Evolutionary conservation across 2,888 invertebrate genomes (phyloP).

Genomic region (Heliconius cydno): DNA sequence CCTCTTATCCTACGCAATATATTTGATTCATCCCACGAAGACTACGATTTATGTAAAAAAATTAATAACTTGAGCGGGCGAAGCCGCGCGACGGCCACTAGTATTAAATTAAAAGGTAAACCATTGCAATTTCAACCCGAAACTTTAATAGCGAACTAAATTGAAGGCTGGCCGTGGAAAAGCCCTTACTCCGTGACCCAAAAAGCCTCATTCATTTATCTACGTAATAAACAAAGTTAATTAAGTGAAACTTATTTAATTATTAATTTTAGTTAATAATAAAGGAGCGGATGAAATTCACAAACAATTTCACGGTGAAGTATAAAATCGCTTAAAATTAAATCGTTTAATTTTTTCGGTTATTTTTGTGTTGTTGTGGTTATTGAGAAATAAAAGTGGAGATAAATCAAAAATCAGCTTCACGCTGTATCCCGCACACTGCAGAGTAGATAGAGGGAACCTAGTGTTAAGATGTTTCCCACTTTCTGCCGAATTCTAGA

Average conservation of each 20-base stretch:
- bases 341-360: neutral
- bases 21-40: no score
- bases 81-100: neutral
- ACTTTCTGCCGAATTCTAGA: no score
- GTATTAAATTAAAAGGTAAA: conserved; percentile 36
- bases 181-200: conserved; percentile 37
- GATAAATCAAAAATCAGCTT: no score
- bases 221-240: conserved; percentile 43
- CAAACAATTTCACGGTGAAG: conserved; percentile 18
- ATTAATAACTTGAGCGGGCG: neutral
- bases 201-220: conserved; percentile 38
- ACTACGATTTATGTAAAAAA: no score
- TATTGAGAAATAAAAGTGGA: no score
- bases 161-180: conserved; percentile 37
- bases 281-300: conserved; percentile 23
- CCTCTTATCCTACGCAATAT: no score
- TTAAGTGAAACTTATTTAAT: conserved; percentile 39
- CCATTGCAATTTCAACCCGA: conserved; percentile 37
- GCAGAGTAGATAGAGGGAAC: no score
- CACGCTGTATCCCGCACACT: no score
- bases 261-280: conserved; percentile 35
- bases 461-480: no score
- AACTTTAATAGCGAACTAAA: conserved; percentile 40
- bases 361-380: neutral
- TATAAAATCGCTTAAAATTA: neutral